Conservation (phyloP, 2,113 vertebrate species). For the Verasper variegatus region DNA sequence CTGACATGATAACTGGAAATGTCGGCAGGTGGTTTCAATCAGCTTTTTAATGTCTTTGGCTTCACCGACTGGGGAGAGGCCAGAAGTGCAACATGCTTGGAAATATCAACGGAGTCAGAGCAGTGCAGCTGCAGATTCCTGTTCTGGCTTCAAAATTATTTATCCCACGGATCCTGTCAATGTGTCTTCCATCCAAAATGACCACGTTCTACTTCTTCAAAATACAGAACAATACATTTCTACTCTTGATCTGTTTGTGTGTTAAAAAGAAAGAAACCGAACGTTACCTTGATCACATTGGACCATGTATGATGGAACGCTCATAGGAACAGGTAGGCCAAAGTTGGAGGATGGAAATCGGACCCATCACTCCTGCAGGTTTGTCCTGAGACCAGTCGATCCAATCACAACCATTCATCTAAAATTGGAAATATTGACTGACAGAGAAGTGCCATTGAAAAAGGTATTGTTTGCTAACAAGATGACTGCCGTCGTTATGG, state of each 20-base stretch:
- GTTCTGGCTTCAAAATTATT: not conserved
- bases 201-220: too few species aligned
- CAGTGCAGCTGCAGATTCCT: constrained; percentile 20
- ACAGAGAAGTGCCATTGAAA: too few species aligned
- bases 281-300: too few species aligned
- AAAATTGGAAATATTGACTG: too few species aligned
- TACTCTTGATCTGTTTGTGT: not conserved
- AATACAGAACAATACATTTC: not conserved
- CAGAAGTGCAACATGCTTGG: constrained; percentile 17
- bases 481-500: too few species aligned
- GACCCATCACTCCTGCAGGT: too few species aligned
- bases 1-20: constrained; percentile 42
- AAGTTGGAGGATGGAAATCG: too few species aligned
- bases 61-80: constrained; percentile 15
- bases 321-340: too few species aligned
- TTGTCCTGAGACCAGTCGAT: too few species aligned
- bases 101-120: constrained; percentile 17
- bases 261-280: not conserved
- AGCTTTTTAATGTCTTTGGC: constrained; percentile 26
- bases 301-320: too few species aligned
- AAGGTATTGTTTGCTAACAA: too few species aligned
- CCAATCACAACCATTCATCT: too few species aligned
- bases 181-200: not conserved
- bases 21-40: constrained; percentile 59
- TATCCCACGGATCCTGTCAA: not conserved